These are phyloP conservation scores for Oxyura jamaicensis DNA, from an alignment of 2,113 vertebrate genomes.

Conservation along the genomic window DNA sequence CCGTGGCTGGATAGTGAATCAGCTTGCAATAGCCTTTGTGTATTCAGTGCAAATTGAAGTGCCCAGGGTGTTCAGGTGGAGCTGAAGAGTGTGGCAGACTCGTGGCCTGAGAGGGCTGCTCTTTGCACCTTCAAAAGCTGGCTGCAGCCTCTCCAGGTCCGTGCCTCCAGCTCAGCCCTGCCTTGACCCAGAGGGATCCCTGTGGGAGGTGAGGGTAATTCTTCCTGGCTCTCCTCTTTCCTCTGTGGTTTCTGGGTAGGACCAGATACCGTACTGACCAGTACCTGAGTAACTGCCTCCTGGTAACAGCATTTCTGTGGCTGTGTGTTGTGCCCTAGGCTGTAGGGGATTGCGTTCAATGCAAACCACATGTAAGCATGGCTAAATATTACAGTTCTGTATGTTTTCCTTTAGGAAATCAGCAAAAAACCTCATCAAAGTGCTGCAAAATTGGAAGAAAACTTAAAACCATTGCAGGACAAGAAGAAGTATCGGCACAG, in stretches of 20 bases:
- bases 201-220: neutral
- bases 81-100: neutral
- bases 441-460: conserved; percentile 71
- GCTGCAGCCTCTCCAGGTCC: neutral
- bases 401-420: conserved; percentile 71
- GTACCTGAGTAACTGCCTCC: neutral
- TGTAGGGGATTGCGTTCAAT: neutral
- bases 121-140: neutral
- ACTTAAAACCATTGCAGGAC: conserved; percentile 69
- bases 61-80: neutral
- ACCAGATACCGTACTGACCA: neutral
- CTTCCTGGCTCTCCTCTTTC: neutral
- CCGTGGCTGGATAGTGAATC: neutral
- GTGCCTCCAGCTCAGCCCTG: neutral
- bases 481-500: conserved; percentile 84
- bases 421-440: conserved; percentile 69
- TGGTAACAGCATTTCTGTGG: neutral
- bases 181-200: neutral
- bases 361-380: neutral
- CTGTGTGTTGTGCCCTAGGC: neutral
- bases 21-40: neutral
- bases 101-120: neutral
- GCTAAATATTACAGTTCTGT: neutral
- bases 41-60: neutral
- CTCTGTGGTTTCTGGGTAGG: neutral